Evolutionary conservation across 2,113 vertebrate species (phyloP).

Genomic region (Oryzias celebensis): DNA sequence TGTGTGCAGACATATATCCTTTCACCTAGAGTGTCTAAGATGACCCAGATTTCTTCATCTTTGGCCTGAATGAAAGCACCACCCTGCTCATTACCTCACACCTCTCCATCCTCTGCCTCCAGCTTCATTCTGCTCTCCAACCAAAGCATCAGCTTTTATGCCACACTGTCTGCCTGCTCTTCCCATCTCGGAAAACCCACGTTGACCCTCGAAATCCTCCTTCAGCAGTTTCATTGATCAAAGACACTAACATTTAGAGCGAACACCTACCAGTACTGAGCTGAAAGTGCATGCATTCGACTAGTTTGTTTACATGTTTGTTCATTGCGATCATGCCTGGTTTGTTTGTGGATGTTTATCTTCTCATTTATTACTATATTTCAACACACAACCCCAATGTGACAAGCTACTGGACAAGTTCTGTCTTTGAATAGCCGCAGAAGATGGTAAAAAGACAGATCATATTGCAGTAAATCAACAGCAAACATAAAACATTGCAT

Average conservation of each 20-base stretch:
- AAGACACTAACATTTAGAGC: conserved; percentile 67
- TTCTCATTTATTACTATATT: conserved; percentile 1
- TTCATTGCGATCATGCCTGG: conserved; percentile 4
- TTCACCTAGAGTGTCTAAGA: neutral
- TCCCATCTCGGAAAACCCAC: conserved; percentile 53
- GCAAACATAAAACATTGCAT: too few relatives aligned
- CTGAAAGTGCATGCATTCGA: conserved; percentile 32
- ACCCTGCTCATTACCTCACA: conserved; percentile 52
- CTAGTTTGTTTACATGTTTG: conserved; percentile 31
- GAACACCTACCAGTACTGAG: conserved; percentile 64
- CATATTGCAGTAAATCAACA: too few relatives aligned
- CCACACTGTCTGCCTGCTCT: conserved; percentile 53
- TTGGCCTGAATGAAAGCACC: conserved; percentile 25
- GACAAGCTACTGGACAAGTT: too few relatives aligned
- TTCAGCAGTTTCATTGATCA: conserved; percentile 65
- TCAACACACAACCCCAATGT: neutral
- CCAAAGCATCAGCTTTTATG: conserved; percentile 61
- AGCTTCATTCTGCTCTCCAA: conserved; percentile 35
- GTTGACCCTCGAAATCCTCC: conserved; percentile 42
- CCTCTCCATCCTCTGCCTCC: conserved; percentile 42
- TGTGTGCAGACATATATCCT: neutral
- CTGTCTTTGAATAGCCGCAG: too few relatives aligned
- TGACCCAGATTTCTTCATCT: conserved; percentile 16
- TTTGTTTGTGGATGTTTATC: conserved; percentile 4
- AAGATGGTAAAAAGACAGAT: too few relatives aligned